phyloP scores from a whole-genome alignment of 2,888 invertebrate species.

The Meloe dianella region DNA sequence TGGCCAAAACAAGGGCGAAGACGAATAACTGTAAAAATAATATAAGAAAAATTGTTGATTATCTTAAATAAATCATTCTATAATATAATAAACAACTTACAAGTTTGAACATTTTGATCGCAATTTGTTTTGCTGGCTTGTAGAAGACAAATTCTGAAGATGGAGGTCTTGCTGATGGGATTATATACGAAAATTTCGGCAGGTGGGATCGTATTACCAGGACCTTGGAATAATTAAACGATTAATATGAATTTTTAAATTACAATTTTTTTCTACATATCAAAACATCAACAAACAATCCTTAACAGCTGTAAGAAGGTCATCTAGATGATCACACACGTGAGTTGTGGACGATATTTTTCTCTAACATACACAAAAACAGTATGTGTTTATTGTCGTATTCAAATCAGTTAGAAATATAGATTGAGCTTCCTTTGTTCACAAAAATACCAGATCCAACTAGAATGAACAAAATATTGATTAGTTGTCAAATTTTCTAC shows the following conservation, averaged over 20 bases:
- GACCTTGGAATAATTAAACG: background rate
- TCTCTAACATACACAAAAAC: background rate
- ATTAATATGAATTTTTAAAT: background rate
- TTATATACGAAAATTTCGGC: background rate
- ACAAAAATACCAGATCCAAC: background rate
- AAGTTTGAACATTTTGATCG: slow-evolving; percentile 26
- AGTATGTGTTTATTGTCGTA: background rate
- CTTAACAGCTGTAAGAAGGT: background rate
- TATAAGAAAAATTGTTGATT: background rate
- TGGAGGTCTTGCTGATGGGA: background rate
- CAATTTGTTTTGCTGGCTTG: background rate
- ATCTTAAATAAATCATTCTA: background rate
- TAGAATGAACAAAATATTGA: background rate
- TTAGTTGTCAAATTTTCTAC: background rate
- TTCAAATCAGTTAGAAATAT: background rate
- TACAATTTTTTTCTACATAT: background rate
- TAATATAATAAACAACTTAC: too few relatives aligned
- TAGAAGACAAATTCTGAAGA: background rate
- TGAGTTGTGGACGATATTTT: background rate
- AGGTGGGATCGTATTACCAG: background rate
- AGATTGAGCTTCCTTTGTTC: background rate
- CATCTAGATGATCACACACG: background rate
- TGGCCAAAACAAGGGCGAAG: slow-evolving; percentile 2
- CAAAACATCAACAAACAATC: background rate
- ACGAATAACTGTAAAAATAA: slow-evolving; percentile 6